Conservation (phyloP, 2,113 vertebrate species). For the Triplophysa rosa region DNA sequence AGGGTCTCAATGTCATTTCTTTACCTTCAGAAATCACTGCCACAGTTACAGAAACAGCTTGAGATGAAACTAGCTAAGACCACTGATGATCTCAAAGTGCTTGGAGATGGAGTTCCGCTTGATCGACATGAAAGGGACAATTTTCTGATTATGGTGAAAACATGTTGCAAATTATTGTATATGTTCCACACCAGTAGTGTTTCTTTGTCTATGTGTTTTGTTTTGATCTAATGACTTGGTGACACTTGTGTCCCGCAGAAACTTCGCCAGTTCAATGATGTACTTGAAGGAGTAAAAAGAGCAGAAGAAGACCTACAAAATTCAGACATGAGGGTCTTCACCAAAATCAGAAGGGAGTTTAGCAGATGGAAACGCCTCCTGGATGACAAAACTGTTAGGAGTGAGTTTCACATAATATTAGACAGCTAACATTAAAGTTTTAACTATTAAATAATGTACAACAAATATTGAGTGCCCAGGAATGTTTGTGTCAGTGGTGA, state of each 20-base stretch:
- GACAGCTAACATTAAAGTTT: neutral
- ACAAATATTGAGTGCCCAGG: too few relatives aligned
- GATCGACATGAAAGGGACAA: conserved; percentile 30
- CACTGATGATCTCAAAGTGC: conserved; percentile 8
- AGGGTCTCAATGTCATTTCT: neutral
- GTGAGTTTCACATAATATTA: conserved; percentile 58
- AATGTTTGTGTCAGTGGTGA: neutral
- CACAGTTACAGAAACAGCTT: conserved; percentile 49
- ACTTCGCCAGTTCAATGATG: conserved; percentile 68
- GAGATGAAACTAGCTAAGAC: conserved; percentile 38
- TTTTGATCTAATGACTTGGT: neutral
- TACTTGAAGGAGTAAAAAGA: conserved; percentile 17
- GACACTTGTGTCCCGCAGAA: conserved; percentile 62
- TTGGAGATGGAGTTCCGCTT: conserved; percentile 51
- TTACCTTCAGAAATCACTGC: conserved; percentile 47
- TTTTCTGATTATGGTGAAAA: conserved; percentile 47
- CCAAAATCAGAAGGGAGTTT: conserved; percentile 67
- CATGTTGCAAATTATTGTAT: neutral
- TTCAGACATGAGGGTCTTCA: conserved; percentile 55
- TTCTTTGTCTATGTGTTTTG: neutral
- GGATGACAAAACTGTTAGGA: fast-evolving
- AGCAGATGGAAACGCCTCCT: conserved; percentile 30
- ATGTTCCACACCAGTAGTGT: neutral
- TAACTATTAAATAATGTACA: neutral
- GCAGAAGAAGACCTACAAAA: conserved; percentile 66